Percentiles rank a stretch among this genome's conserved stretches.
Conservation (phyloP, 2,888 invertebrate species). For the Hesperia comma region DNA sequence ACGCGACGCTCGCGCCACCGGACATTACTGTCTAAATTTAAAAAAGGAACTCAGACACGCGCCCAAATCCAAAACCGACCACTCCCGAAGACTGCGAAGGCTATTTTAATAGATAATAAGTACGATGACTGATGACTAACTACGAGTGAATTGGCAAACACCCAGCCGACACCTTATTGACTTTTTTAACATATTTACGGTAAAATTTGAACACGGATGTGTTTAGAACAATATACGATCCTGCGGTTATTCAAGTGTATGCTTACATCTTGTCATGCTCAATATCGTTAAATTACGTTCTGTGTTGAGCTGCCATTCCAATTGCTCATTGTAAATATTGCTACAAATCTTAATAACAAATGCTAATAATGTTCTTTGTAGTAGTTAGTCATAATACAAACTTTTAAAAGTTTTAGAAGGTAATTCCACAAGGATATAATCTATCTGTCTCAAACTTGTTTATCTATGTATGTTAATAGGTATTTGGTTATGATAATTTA, state of each 20-base stretch:
- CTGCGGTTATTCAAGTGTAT: conserved; percentile 47
- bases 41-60: conserved; percentile 45
- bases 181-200: conserved; percentile 58
- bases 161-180: conserved; percentile 65
- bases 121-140: conserved; percentile 71
- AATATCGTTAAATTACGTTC: conserved; percentile 35
- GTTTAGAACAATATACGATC: conserved; percentile 40
- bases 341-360: conserved; percentile 18
- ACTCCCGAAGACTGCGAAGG: conserved; percentile 59
- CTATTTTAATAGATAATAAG: conserved; percentile 65
- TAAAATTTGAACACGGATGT: conserved; percentile 56
- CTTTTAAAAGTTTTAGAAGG: background rate
- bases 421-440: background rate
- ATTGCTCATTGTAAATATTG: conserved; percentile 39
- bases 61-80: conserved; percentile 53
- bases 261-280: conserved; percentile 42
- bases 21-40: conserved; percentile 65
- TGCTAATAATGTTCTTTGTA: conserved; percentile 6
- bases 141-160: conserved; percentile 60
- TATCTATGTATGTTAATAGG: conserved; percentile 20
- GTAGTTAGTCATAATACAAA: background rate
- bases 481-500: conserved; percentile 26
- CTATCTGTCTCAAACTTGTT: conserved; percentile 12
- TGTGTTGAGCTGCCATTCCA: background rate
- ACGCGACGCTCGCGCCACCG: conserved; percentile 61